These are phyloP conservation scores for Aspidoscelis tigris DNA, from an alignment of 2,113 vertebrate genomes.

Conservation along the genomic window DNA sequence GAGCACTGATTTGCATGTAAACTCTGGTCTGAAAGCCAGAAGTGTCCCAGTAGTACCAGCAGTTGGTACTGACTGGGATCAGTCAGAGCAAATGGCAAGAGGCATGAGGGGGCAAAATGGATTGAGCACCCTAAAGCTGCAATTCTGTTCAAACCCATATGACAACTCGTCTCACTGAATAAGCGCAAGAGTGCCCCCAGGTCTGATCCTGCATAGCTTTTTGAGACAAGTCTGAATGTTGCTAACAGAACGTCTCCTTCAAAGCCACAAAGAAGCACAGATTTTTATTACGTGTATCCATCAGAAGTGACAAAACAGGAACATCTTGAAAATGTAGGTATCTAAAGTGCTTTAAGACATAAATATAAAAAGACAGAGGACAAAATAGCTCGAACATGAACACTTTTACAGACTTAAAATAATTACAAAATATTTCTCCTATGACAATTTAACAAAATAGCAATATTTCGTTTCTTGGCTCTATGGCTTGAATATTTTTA, in stretches of 20 bases:
- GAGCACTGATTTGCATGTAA: no score
- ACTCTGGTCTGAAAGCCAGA: no score
- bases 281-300: constrained; percentile 73
- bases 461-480: constrained; percentile 40
- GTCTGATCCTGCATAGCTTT: no score
- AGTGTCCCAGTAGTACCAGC: no score
- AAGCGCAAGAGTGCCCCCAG: no score
- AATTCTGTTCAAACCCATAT: no score
- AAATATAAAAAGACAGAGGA: constrained; percentile 62
- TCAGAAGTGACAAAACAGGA: constrained; percentile 68
- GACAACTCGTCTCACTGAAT: no score
- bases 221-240: no score
- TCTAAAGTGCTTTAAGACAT: constrained; percentile 78
- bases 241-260: neutral
- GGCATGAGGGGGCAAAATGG: no score
- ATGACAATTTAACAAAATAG: constrained; percentile 58
- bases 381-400: constrained; percentile 50
- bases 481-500: constrained; percentile 63
- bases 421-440: constrained; percentile 59
- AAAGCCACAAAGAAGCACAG: constrained; percentile 61
- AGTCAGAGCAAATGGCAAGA: no score
- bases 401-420: constrained; percentile 59
- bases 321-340: constrained; percentile 73
- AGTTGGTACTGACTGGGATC: no score
- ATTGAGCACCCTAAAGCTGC: no score